Evolutionary conservation across 2,888 invertebrate genomes (phyloP).

Genomic region (Ennomos fuscantarius): DNA sequence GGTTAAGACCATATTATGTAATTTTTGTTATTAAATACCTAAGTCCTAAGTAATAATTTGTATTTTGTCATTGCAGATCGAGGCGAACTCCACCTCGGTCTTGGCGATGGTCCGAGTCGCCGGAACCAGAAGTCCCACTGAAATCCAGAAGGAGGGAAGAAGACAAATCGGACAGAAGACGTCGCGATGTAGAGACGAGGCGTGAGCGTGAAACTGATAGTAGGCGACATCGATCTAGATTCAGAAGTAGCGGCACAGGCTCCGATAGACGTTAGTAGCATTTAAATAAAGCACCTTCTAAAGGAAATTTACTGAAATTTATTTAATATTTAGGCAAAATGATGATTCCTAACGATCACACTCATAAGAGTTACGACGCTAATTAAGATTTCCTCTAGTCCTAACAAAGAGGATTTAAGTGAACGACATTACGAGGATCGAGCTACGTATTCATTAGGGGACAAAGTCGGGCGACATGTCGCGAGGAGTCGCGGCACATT

Average conservation of each 20-base stretch:
- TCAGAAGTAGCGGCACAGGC: constrained; percentile 14
- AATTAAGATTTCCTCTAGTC: no score
- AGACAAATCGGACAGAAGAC: constrained; percentile 31
- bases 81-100: constrained; percentile 51
- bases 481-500: no score
- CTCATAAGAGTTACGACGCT: no score
- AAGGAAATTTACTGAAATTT: neutral
- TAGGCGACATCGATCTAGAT: constrained; percentile 22
- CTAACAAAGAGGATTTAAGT: no score
- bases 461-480: no score
- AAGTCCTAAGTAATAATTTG: no score
- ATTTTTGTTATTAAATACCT: no score
- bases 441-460: no score
- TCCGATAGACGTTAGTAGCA: constrained; percentile 7
- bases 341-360: constrained; percentile 7
- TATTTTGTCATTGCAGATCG: constrained; percentile 42
- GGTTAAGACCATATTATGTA: no score
- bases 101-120: constrained; percentile 93
- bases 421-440: no score
- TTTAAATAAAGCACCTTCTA: neutral
- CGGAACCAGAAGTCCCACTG: constrained; percentile 76
- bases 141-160: constrained; percentile 37
- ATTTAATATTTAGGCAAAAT: no score
- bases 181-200: constrained; percentile 9
- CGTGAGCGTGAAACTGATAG: constrained; percentile 19